Evolutionary conservation across 2,113 vertebrate genomes (phyloP).

Genomic region (Phrynosoma blainvillii): DNA sequence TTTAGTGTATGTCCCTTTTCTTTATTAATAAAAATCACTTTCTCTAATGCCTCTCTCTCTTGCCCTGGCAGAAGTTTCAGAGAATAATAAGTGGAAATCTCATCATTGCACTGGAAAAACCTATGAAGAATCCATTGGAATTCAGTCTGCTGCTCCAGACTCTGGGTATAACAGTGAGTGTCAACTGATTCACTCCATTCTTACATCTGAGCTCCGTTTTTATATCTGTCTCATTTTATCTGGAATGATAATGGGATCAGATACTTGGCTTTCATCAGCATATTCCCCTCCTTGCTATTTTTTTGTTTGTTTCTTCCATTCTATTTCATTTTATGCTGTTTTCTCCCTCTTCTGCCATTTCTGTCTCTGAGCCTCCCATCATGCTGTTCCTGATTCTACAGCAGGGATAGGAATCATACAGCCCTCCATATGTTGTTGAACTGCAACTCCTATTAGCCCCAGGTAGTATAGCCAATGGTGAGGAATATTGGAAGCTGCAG

Average conservation of each 20-base stretch:
- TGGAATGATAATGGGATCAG: not conserved
- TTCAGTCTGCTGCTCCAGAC: slow-evolving; percentile 77
- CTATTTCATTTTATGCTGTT: not conserved
- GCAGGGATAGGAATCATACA: not conserved
- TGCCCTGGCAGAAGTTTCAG: slow-evolving; percentile 68
- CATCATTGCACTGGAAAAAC: slow-evolving; percentile 88
- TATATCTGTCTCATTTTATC: rapidly evolving
- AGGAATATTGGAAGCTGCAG: too few relatives aligned
- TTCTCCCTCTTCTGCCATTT: not conserved
- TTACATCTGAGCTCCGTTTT: not conserved
- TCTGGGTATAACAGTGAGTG: slow-evolving; percentile 89
- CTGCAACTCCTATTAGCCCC: too few relatives aligned
- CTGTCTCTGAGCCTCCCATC: not conserved
- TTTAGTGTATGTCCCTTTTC: not conserved
- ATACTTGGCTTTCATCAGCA: not conserved
- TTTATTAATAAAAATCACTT: not conserved
- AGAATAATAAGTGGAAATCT: slow-evolving; percentile 71
- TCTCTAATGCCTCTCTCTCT: not conserved
- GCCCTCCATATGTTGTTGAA: too few relatives aligned
- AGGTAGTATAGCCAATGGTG: too few relatives aligned
- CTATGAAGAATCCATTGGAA: slow-evolving; percentile 85
- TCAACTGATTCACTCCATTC: not conserved
- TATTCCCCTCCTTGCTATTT: not conserved
- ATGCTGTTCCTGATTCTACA: not conserved
- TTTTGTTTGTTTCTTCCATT: not conserved